Percentiles rank a stretch among this genome's conserved stretches.
Evolutionary conservation across 2,797 vertebrate genomes (phyloP).

Genomic region (Danionella dracula): DNA sequence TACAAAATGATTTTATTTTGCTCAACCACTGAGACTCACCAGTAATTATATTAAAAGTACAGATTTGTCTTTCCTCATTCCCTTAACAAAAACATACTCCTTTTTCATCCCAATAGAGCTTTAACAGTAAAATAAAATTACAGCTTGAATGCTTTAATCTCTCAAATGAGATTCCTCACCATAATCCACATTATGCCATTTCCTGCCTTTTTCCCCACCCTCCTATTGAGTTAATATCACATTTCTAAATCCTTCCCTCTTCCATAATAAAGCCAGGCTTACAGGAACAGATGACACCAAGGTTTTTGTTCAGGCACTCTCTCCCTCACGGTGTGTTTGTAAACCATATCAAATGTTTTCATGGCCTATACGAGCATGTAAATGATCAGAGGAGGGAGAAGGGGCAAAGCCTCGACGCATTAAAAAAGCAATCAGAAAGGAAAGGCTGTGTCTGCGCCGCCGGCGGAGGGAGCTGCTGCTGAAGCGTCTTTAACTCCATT

Average conservation of each 20-base stretch:
- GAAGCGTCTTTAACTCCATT: conserved; percentile 59
- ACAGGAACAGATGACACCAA: neutral
- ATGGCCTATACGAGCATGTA: conserved; percentile 63
- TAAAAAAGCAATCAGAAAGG: conserved; percentile 37
- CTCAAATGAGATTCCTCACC: conserved; percentile 52
- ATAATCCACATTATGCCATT: conserved; percentile 58
- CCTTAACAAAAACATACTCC: conserved; percentile 55
- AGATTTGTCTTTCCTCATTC: conserved; percentile 49
- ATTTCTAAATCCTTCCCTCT: conserved; percentile 43
- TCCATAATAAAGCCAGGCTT: conserved; percentile 32
- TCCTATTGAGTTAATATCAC: conserved; percentile 38
- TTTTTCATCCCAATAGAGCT: conserved; percentile 47
- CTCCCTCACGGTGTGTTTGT: conserved; percentile 23
- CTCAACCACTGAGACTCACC: conserved; percentile 58
- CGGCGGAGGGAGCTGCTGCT: conserved; percentile 49
- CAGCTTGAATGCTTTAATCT: conserved; percentile 50
- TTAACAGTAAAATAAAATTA: conserved; percentile 54
- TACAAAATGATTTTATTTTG: conserved; percentile 73
- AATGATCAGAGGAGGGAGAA: conserved; percentile 47
- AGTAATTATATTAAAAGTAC: conserved; percentile 78
- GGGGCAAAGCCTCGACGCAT: neutral
- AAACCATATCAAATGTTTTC: conserved; percentile 64
- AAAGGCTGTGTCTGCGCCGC: conserved; percentile 23
- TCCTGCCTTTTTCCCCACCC: conserved; percentile 30
- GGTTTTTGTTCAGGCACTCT: conserved; percentile 7